phyloP scores from a whole-genome alignment of 2,113 vertebrate species.

The Cochlearius cochlearius region DNA sequence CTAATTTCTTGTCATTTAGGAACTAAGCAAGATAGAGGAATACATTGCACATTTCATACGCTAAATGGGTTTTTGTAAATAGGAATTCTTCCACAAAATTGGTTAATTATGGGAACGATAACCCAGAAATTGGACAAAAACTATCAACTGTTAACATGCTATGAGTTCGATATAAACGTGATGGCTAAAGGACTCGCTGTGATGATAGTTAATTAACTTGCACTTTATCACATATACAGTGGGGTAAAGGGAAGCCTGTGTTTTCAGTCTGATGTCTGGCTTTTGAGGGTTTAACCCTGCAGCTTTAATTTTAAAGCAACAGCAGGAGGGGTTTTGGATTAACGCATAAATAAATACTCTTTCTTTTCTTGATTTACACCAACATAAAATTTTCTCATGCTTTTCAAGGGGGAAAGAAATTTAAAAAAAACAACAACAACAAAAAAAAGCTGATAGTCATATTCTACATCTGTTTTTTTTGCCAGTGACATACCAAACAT shows the following conservation, averaged over 20 bases:
- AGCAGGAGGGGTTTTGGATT: background rate
- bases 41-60: background rate
- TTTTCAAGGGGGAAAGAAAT: background rate
- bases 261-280: background rate
- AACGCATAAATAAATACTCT: background rate
- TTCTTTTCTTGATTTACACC: background rate
- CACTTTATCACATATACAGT: background rate
- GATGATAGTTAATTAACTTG: background rate
- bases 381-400: background rate
- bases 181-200: background rate
- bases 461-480: background rate
- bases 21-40: background rate
- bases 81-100: background rate
- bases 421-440: no score
- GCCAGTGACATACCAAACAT: background rate
- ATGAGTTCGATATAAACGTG: background rate
- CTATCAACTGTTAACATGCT: background rate
- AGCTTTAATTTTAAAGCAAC: background rate
- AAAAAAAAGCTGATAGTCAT: background rate
- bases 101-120: background rate
- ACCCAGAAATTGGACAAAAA: background rate
- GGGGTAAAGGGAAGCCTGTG: background rate
- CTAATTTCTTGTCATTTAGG: background rate
- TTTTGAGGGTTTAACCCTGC: background rate
- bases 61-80: background rate